Conservation (phyloP, 2,888 invertebrate genomes). For the Chamaedrilus cognettii region DNA sequence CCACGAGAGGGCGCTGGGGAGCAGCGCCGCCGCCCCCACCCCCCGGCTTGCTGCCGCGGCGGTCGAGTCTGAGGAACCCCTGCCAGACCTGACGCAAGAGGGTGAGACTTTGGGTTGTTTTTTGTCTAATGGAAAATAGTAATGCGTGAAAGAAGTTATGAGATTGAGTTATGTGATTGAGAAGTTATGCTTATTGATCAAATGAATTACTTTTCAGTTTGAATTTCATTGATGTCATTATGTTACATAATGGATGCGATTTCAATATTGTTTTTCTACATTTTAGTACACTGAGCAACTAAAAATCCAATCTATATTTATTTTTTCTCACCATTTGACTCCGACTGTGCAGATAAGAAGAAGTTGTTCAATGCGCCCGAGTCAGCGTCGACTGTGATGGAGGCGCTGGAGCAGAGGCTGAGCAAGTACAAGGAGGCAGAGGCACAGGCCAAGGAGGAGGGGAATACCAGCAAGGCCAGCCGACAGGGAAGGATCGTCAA, state of each 20-base stretch:
- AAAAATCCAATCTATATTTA: background rate
- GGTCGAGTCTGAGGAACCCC: conserved; percentile 7
- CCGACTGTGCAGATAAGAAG: conserved; percentile 49
- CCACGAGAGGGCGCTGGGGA: background rate
- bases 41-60: background rate
- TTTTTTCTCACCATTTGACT: background rate
- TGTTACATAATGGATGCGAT: too few species aligned
- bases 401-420: conserved; percentile 81
- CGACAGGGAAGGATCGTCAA: conserved; percentile 89
- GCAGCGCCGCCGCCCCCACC: too few species aligned
- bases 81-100: conserved; percentile 19
- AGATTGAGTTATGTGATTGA: too few species aligned
- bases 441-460: conserved; percentile 73
- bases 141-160: too few species aligned
- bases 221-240: background rate
- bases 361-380: conserved; percentile 58
- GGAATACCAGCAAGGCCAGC: conserved; percentile 82
- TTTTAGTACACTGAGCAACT: background rate
- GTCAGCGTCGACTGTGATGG: conserved; percentile 64
- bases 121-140: too few species aligned
- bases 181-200: background rate
- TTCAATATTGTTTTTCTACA: too few species aligned
- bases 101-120: too few species aligned
- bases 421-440: conserved; percentile 74
- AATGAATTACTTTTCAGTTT: background rate